Evolutionary conservation across 1,140 invertebrate species (phyloP).

Genomic region (Pogonognathellus flavescens): DNA sequence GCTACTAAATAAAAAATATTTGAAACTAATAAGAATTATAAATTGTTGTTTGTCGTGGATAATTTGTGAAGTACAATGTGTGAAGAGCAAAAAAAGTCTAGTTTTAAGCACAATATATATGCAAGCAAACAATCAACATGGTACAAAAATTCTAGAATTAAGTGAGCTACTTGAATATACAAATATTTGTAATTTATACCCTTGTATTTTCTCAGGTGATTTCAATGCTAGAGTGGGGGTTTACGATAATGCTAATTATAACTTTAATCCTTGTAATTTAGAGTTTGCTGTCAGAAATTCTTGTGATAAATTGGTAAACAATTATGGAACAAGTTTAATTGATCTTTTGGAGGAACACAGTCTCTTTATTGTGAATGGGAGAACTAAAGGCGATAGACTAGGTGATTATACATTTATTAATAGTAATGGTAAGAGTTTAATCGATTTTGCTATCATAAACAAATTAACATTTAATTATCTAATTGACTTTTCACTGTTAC

Average conservation of each 20-base stretch:
- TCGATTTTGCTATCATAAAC: not conserved
- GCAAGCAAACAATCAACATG: not conserved
- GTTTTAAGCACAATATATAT: not conserved
- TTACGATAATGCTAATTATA: not conserved
- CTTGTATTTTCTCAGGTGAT: not conserved
- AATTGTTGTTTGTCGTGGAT: not conserved
- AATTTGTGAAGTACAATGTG: not conserved
- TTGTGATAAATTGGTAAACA: not conserved
- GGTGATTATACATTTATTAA: not conserved
- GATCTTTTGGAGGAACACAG: not conserved
- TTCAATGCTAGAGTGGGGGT: not conserved
- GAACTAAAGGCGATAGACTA: not conserved
- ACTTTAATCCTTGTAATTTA: too few relatives aligned
- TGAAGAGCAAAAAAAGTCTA: not conserved
- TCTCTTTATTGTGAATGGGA: not conserved
- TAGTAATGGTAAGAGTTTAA: slow-evolving; percentile 3
- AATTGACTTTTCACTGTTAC: too few relatives aligned
- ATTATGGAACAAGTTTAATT: not conserved
- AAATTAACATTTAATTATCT: too few relatives aligned
- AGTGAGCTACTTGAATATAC: not conserved
- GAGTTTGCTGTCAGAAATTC: not conserved
- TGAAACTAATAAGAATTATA: not conserved
- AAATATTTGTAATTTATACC: not conserved
- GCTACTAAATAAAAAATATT: not conserved
- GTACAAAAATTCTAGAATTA: not conserved